Evolutionary conservation across 1,140 invertebrate species (phyloP), one percentile per base, ranked within the genome.

Genomic region (Drosophila ercepeae): DNA sequence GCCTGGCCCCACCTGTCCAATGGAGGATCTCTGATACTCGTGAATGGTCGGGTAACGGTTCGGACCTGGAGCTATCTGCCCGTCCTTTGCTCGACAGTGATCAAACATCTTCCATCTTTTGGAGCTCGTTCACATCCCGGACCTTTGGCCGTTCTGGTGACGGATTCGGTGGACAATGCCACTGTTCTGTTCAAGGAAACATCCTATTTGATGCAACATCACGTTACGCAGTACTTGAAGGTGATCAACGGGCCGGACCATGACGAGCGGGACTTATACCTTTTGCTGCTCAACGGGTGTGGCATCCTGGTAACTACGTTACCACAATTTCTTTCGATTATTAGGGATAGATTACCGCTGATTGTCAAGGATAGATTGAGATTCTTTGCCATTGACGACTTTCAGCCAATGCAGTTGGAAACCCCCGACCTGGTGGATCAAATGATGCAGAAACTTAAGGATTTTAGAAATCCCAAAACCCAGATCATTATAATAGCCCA

Each of bases 51-150:
- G 4, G 29, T 11, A 0, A 50, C n/a, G 3, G 63, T 68, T 13
- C 73, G 81, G 3, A 46, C 82, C 25, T 81, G 73, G 81, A 46
- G 63, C 13, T 86, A 86, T 16, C 21, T 86, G 13, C 73, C 81
- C 1, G 34, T 51, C 0, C 1, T 86, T 2, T 86, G 81, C 18
- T 63, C 68, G 0, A 11, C 27, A 8, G 82, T 86, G 0, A n/a
- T n/a, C 36, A 63, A 19, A 3, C 23, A 8, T 14, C 18, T 2
- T 19, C 81, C 42, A 9, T 0, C 0, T 3, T 7, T 11, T 0
- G 0, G 9, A 7, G 0, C 2, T 6, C 1, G 14, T 4, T 1
- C 23, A 4, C 2, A 23, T 60, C 7, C 14, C 13, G 81, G 81
- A 7, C 81, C 81, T 1, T 21, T 77, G 21, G 82, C 81, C 7